Conservation (phyloP, 1,140 invertebrate species). For the Procambarus virginalis region DNA sequence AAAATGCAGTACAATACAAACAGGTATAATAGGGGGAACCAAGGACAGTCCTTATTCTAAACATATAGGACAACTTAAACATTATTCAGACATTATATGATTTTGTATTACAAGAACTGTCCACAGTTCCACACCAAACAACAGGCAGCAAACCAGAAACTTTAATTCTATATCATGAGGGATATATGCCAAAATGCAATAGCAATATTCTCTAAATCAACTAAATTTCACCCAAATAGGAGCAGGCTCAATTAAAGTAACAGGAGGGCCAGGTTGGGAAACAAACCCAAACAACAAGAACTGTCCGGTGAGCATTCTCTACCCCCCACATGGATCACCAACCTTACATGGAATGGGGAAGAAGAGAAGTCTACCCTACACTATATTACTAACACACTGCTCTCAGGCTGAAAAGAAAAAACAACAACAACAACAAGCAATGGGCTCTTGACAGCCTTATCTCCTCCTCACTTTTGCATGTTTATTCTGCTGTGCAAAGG, state of each 20-base stretch:
- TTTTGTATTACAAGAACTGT: slow-evolving; percentile 16
- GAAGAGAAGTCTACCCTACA: slow-evolving; percentile 56
- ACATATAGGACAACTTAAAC: background rate
- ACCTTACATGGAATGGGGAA: slow-evolving; percentile 55
- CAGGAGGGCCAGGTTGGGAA: slow-evolving; percentile 15
- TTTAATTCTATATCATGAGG: slow-evolving; percentile 5
- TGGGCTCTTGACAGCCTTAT: slow-evolving; percentile 10
- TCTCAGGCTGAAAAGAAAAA: slow-evolving; percentile 59
- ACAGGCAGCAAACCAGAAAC: background rate
- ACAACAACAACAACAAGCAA: slow-evolving; percentile 55
- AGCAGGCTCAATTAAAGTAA: background rate
- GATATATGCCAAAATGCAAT: background rate
- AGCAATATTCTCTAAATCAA: slow-evolving; percentile 5
- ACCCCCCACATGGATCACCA: slow-evolving; percentile 50
- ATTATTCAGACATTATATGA: background rate
- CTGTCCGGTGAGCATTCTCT: background rate
- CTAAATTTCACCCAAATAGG: background rate
- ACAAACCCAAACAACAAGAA: slow-evolving; percentile 28
- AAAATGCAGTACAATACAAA: slow-evolving; percentile 28
- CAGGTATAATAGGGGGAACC: slow-evolving; percentile 18
- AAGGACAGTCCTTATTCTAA: slow-evolving; percentile 30
- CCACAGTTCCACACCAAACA: background rate
- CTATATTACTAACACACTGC: slow-evolving; percentile 45
- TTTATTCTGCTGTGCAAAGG: background rate
- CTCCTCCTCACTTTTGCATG: background rate